Evolutionary conservation across 1,140 invertebrate genomes (phyloP).

Genomic region (Ridgeia piscesae): DNA sequence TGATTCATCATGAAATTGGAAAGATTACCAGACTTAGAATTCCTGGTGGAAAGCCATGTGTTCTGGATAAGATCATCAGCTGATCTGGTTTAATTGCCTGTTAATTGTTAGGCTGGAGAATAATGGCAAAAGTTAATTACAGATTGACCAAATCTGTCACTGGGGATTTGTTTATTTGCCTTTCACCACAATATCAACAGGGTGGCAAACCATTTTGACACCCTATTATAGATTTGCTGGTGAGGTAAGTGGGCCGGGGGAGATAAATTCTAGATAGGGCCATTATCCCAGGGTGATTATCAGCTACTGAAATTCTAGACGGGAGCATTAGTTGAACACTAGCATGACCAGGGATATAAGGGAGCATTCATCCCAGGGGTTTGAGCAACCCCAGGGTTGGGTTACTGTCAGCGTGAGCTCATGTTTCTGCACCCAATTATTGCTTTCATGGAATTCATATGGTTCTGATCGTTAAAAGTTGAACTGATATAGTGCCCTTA

Average conservation of each 20-base stretch:
- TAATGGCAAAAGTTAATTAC: neutral
- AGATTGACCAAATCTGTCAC: neutral
- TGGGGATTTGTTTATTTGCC: neutral
- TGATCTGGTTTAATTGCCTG: neutral
- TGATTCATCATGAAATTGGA: neutral
- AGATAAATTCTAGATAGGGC: neutral
- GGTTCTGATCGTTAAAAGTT: neutral
- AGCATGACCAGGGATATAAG: neutral
- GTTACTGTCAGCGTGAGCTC: neutral
- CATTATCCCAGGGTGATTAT: neutral
- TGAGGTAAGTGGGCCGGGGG: neutral
- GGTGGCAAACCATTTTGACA: neutral
- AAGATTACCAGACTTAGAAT: neutral
- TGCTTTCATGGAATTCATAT: neutral
- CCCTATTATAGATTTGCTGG: neutral
- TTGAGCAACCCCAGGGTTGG: neutral
- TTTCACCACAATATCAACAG: neutral
- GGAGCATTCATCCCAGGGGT: neutral
- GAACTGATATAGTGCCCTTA: neutral
- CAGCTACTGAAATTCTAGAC: neutral
- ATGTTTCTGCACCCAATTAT: neutral
- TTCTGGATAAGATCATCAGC: neutral
- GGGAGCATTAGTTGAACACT: neutral
- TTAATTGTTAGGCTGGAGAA: neutral
- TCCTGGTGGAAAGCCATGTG: neutral